Conservation (phyloP, 2,797 vertebrate genomes). For the Cetoscarus ocellatus region DNA sequence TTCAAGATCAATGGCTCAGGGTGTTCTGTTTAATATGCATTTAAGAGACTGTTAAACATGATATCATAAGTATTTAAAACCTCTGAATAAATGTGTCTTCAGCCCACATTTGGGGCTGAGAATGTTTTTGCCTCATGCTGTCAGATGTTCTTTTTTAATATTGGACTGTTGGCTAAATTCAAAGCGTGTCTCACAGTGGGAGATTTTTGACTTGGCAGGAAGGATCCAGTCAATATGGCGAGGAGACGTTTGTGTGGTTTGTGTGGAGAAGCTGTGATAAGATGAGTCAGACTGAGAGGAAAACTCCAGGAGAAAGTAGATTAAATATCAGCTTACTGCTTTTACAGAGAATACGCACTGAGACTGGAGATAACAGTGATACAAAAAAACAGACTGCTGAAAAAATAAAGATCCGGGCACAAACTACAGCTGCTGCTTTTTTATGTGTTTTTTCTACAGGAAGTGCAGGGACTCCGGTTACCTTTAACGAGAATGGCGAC, state of each 20-base stretch:
- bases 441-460: constrained; percentile 78
- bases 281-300: constrained; percentile 28
- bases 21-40: no score
- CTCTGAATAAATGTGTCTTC: no score
- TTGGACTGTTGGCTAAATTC: background rate
- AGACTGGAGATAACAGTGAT: background rate
- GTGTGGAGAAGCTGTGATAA: constrained; percentile 28
- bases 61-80: no score
- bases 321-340: constrained; percentile 9
- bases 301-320: background rate
- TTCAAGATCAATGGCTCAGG: no score
- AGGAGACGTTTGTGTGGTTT: constrained; percentile 17
- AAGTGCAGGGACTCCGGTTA: constrained; percentile 94
- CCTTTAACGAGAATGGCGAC: constrained; percentile 97
- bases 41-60: no score
- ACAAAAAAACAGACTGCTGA: background rate
- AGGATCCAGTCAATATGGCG: constrained; percentile 26
- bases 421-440: background rate
- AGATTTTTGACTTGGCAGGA: constrained; percentile 15
- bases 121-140: background rate
- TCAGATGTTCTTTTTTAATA: background rate
- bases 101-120: background rate
- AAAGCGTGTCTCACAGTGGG: constrained; percentile 18
- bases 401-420: background rate
- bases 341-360: background rate